phyloP scores from a whole-genome alignment of 2,113 vertebrate genomes.

The Platichthys flesus region DNA sequence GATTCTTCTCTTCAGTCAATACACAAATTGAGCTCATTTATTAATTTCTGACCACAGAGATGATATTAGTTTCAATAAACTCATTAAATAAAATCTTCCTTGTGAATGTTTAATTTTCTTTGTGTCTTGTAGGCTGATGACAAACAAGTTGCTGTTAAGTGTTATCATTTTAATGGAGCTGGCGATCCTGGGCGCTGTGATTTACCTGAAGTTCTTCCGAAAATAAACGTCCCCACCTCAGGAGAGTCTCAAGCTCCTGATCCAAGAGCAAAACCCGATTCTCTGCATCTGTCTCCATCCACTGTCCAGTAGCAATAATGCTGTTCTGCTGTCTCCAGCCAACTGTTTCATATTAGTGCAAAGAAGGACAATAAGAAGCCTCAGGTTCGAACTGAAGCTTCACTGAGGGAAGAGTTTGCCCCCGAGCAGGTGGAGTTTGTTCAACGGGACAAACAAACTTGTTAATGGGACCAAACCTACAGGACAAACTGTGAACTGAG shows the following conservation, averaged over 20 bases:
- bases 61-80: too few species aligned
- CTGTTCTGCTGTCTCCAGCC: conserved; percentile 29
- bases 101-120: neutral
- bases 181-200: conserved; percentile 89
- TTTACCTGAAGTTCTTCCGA: conserved; percentile 95
- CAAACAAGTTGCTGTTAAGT: conserved; percentile 92
- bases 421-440: neutral
- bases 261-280: conserved; percentile 6
- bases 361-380: neutral
- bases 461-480: conserved; percentile 29
- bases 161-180: conserved; percentile 94
- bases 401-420: neutral
- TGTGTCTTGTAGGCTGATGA: conserved; percentile 84
- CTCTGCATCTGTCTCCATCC: conserved; percentile 11
- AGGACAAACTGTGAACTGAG: conserved; percentile 15
- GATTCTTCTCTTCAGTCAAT: neutral
- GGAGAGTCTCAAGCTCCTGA: neutral
- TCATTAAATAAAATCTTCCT: too few species aligned
- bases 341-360: conserved; percentile 20
- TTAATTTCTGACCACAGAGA: too few species aligned
- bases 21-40: too few species aligned
- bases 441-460: conserved; percentile 10
- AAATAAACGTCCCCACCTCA: conserved; percentile 31
- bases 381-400: conserved; percentile 12
- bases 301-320: conserved; percentile 50